phyloP scores from a whole-genome alignment of 2,113 vertebrate species.

The Leptodactylus fuscus region DNA sequence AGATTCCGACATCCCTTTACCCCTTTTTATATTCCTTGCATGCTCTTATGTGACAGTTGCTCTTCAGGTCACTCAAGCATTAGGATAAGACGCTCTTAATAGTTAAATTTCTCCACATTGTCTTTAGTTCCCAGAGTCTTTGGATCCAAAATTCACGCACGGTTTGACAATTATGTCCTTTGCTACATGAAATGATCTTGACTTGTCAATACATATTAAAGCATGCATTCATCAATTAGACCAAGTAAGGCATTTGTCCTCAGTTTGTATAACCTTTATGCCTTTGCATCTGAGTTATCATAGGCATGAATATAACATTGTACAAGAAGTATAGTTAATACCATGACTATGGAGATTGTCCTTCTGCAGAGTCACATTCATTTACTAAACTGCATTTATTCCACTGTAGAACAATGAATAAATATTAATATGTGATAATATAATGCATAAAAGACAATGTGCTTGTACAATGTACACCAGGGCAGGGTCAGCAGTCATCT shows the following conservation, averaged over 20 bases:
- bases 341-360: not conserved
- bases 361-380: not conserved
- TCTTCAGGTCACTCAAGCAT: too few species aligned
- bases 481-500: not conserved
- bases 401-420: not conserved
- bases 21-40: too few species aligned
- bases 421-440: not conserved
- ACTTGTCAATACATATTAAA: constrained; percentile 36
- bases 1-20: too few species aligned
- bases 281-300: constrained; percentile 4
- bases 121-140: not conserved
- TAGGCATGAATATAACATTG: not conserved
- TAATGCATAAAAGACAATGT: not conserved
- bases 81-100: too few species aligned
- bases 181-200: constrained; percentile 16
- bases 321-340: not conserved
- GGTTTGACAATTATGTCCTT: not conserved
- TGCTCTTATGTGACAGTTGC: too few species aligned
- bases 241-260: constrained; percentile 13
- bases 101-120: not conserved
- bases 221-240: constrained; percentile 32
- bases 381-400: not conserved
- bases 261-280: constrained; percentile 8
- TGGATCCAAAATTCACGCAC: not conserved
- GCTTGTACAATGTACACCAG: not conserved